These are phyloP conservation scores for Blera fallax DNA, from an alignment of 2,888 invertebrate genomes.

Conservation along the genomic window DNA sequence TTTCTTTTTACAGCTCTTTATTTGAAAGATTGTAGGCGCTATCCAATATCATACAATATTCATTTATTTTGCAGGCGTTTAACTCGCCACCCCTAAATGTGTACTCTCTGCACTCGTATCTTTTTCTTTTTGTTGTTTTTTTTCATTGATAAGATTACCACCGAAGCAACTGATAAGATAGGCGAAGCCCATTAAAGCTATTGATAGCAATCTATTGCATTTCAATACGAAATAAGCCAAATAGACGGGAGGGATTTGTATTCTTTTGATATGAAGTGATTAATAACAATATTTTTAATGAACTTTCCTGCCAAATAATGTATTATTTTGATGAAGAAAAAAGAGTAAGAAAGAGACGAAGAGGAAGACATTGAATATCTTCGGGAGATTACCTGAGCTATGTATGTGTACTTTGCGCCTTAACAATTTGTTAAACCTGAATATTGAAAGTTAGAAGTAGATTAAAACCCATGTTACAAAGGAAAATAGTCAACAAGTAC, in stretches of 20 bases:
- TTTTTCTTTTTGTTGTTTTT: not conserved
- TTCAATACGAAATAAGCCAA: slow-evolving; percentile 11
- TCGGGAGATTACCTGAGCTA: not conserved
- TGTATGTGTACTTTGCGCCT: not conserved
- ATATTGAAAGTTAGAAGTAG: too few species aligned
- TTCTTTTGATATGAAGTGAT: not conserved
- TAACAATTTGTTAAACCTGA: too few species aligned
- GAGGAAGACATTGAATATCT: not conserved
- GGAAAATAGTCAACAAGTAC: too few species aligned
- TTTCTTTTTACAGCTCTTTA: too few species aligned
- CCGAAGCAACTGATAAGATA: slow-evolving; percentile 36
- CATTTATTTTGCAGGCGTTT: not conserved
- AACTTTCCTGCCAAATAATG: not conserved
- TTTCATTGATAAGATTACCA: slow-evolving; percentile 28
- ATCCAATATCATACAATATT: too few species aligned
- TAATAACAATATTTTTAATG: not conserved
- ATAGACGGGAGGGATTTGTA: not conserved
- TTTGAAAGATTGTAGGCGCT: too few species aligned
- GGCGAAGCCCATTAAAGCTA: slow-evolving; percentile 8
- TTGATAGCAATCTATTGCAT: slow-evolving; percentile 28
- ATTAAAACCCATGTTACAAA: too few species aligned
- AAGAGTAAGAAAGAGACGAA: not conserved
- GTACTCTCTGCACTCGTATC: not conserved
- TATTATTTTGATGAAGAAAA: not conserved
- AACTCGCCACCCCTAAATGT: not conserved